Base-by-base conservation (phyloP, 2,888 invertebrate species). In the Monoplex corrugatus region DNA sequence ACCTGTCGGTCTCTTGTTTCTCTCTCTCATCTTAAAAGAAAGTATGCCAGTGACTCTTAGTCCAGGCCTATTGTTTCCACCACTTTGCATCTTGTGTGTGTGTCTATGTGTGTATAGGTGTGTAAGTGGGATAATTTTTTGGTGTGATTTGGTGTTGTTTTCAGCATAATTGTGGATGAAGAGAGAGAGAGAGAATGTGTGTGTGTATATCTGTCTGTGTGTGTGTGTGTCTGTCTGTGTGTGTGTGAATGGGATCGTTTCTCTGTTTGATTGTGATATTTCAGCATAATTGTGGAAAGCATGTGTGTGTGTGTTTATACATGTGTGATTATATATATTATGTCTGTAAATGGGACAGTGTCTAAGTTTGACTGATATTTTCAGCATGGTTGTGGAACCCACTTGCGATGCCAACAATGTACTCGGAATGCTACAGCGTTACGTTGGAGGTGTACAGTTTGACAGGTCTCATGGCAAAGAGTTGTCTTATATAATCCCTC, bases 401-500 rank as follows among this genome's bases (percentile, higher is more conserved):
- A 90, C 90, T 85, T 91, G 93, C 90, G 88, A 93, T 57, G 83
- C 87, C 1, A 90, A 91, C 0, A 86, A 87, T 13, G 91, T 95
- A 38, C 90, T 90, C 0, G 97, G 97, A 10, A 94, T 98, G 89
- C 97, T 98, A 1, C 97, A 97, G 0, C 97, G 97, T 0, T 97
- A 98, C 94, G 97, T 98, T 10, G 97, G 97, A 0, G 97, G 97
- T 89, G 97, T 98, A 0, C 97, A 98, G 95, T 97, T 97, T 93
- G 97, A 97, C 0, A 96, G 98, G 23, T 96, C 97, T 16, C 98
- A 98, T 95, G 98, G 98, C 0, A 97, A 98, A 57, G 98, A 98
- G 96, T 96, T 98, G 43, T 97, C 98, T 92, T 98, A 98, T 95
- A 98, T 98, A 92, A 96, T 98, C 92, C 98, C 98, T 0, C 97